Conservation (phyloP, 2,113 vertebrate species). For the Ctenodactylus gundi region DNA sequence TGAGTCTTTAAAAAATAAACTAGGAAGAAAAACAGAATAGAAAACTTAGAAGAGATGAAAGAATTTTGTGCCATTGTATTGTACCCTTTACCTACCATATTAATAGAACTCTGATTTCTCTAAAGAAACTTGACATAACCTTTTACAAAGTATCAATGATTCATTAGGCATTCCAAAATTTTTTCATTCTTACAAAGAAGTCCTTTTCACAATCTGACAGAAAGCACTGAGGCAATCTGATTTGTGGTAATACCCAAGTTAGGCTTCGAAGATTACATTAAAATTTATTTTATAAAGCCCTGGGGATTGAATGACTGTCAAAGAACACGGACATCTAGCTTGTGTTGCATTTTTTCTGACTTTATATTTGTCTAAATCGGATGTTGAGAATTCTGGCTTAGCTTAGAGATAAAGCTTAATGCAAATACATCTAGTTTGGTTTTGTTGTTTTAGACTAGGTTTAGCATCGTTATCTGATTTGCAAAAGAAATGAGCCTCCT, state of each 20-base stretch:
- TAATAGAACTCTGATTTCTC: conserved; percentile 43
- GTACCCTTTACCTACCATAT: not conserved
- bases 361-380: not conserved
- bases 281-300: conserved; percentile 40
- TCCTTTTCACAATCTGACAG: conserved; percentile 56
- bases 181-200: conserved; percentile 18
- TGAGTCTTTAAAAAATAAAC: no score
- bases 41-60: conserved; percentile 65
- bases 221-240: conserved; percentile 2
- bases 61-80: not conserved
- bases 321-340: conserved; percentile 40
- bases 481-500: conserved; percentile 70
- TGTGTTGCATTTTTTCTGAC: not conserved
- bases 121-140: conserved; percentile 42
- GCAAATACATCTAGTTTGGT: conserved; percentile 52
- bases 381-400: not conserved
- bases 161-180: conserved; percentile 63
- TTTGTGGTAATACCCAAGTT: conserved; percentile 7
- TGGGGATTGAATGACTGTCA: conserved; percentile 11
- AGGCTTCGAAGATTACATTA: conserved; percentile 45
- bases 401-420: not conserved
- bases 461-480: conserved; percentile 51
- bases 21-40: conserved; percentile 42
- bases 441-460: conserved; percentile 49
- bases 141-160: conserved; percentile 67